A percentile compares a stretch with the other conserved stretches of the same genome.
Evolutionary conservation across 2,797 vertebrate genomes (phyloP).

Genomic region (Rhinella marina): DNA sequence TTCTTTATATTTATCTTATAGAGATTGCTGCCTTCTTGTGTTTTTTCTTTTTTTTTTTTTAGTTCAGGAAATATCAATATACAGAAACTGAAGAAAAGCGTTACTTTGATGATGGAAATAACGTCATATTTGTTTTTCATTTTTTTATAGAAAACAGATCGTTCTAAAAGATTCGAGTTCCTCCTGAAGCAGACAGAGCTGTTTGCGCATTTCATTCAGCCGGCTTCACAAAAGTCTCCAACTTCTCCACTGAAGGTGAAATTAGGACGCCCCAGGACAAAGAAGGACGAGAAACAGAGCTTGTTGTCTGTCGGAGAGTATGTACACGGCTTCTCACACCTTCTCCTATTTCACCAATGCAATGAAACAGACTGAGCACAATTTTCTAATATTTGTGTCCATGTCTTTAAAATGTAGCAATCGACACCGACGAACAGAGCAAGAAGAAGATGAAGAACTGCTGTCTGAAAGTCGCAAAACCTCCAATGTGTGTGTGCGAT

Average conservation of each 20-base stretch:
- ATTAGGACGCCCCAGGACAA: constrained; percentile 79
- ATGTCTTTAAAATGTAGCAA: constrained; percentile 71
- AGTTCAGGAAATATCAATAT: background rate
- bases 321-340: constrained; percentile 63
- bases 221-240: constrained; percentile 85
- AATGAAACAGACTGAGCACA: background rate
- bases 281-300: constrained; percentile 85
- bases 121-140: constrained; percentile 57
- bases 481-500: constrained; percentile 81
- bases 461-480: constrained; percentile 84
- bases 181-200: constrained; percentile 89
- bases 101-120: background rate
- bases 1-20: too few species aligned
- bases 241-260: constrained; percentile 85
- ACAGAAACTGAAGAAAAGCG: background rate
- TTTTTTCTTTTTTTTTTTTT: too few species aligned
- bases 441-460: constrained; percentile 87
- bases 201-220: constrained; percentile 89
- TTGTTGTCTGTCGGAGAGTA: constrained; percentile 87
- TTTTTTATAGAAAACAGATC: constrained; percentile 80
- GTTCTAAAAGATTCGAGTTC: constrained; percentile 88
- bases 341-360: background rate
- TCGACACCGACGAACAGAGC: constrained; percentile 85
- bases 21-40: too few species aligned
- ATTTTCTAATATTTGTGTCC: background rate